A percentile compares a stretch with the other conserved stretches of the same genome.
Evolutionary conservation across 2,113 vertebrate genomes (phyloP).

Genomic region (Falco punctatus): DNA sequence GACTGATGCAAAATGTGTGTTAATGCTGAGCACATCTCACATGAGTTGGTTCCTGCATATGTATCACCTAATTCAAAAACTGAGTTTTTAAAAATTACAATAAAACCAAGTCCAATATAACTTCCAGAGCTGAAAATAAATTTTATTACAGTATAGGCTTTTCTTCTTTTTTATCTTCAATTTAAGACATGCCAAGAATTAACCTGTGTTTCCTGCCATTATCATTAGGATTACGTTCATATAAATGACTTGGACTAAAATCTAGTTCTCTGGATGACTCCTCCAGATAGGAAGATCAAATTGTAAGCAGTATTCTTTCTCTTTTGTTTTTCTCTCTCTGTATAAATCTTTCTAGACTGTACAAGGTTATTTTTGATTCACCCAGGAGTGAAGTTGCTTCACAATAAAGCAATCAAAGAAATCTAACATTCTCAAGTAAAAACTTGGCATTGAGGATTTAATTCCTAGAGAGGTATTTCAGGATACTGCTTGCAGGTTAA

Average conservation of each 20-base stretch:
- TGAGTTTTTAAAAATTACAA: background rate
- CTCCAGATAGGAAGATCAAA: background rate
- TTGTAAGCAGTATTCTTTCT: background rate
- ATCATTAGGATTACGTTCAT: background rate
- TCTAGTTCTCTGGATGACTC: background rate
- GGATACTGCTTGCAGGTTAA: background rate
- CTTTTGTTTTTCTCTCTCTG: background rate
- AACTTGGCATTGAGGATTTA: background rate
- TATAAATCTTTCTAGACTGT: background rate
- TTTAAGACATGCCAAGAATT: background rate
- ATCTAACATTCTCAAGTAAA: background rate
- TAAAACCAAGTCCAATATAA: background rate
- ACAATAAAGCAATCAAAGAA: background rate
- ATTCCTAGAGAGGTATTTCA: background rate
- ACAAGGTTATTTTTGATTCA: background rate
- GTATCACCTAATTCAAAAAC: background rate
- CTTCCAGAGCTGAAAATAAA: background rate
- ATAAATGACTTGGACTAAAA: background rate
- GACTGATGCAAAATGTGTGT: background rate
- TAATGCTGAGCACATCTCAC: background rate
- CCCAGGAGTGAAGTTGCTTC: background rate
- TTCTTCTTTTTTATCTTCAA: background rate
- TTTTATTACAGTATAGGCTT: background rate
- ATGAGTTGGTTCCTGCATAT: background rate
- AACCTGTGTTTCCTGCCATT: background rate